Conservation (phyloP, 2,888 invertebrate genomes). For the Athripsodes cinereus region DNA sequence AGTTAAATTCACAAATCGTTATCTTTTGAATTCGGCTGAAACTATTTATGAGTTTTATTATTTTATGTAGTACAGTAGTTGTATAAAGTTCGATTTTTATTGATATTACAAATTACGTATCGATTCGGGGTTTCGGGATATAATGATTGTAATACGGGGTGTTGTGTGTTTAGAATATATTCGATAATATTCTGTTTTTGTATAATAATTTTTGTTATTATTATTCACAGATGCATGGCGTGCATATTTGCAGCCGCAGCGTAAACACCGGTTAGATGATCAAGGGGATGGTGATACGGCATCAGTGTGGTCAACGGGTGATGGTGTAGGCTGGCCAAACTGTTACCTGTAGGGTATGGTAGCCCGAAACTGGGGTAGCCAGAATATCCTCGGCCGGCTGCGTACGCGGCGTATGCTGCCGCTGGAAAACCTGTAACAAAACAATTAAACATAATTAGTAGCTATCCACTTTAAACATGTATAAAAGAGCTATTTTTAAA, state of each 20-base stretch:
- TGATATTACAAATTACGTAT: too few relatives aligned
- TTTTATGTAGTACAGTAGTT: too few relatives aligned
- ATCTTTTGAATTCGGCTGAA: too few relatives aligned
- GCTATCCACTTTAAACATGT: too few relatives aligned
- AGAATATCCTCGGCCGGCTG: constrained; percentile 94
- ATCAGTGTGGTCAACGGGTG: constrained; percentile 55
- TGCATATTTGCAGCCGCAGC: constrained; percentile 53
- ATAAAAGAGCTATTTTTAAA: too few relatives aligned
- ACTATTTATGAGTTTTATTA: too few relatives aligned
- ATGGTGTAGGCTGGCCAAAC: constrained; percentile 74
- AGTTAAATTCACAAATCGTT: too few relatives aligned
- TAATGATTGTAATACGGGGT: background rate
- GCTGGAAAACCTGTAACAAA: constrained; percentile 78
- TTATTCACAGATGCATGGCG: constrained; percentile 74
- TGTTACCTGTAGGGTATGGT: constrained; percentile 96
- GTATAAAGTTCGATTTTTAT: too few relatives aligned
- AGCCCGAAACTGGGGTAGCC: constrained; percentile 97
- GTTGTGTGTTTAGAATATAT: background rate
- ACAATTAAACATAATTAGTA: background rate
- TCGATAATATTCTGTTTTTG: too few relatives aligned
- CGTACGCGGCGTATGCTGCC: constrained; percentile 92
- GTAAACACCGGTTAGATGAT: constrained; percentile 50
- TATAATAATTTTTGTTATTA: background rate
- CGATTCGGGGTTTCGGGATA: constrained; percentile 11
- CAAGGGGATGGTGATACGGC: constrained; percentile 63